Conservation (phyloP, 2,797 vertebrate genomes). For the Gila robusta region DNA sequence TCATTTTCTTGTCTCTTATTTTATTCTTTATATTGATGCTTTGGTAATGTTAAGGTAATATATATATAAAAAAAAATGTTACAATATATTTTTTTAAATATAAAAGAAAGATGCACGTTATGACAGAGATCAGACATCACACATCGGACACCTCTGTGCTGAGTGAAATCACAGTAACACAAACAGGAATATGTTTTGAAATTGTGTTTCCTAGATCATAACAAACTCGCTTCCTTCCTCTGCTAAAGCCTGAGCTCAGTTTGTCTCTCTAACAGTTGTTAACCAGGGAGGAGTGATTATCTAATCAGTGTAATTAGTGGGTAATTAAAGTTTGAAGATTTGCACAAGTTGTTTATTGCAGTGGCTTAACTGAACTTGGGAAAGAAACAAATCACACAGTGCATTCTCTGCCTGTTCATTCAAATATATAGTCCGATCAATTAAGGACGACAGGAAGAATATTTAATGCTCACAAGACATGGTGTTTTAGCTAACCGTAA, state of each 20-base stretch:
- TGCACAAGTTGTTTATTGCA: slow-evolving; percentile 3
- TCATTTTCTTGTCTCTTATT: neutral
- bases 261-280: neutral
- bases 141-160: neutral
- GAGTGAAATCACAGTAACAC: slow-evolving; percentile 20
- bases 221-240: neutral
- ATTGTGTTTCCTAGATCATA: neutral
- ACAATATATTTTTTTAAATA: neutral
- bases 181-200: neutral
- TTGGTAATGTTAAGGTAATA: neutral
- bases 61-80: neutral
- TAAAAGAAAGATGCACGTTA: neutral
- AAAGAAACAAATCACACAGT: neutral
- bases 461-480: neutral
- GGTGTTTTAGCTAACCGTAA: neutral
- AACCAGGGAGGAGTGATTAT: slow-evolving; percentile 19
- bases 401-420: neutral
- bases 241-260: neutral
- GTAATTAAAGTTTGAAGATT: slow-evolving; percentile 36
- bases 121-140: slow-evolving; percentile 16
- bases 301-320: slow-evolving; percentile 22
- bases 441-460: neutral
- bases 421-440: slow-evolving; percentile 5
- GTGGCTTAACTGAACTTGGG: neutral
- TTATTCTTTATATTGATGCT: neutral